Evolutionary conservation across 2,797 vertebrate genomes (phyloP).

Genomic region (Loris lydekkerianus): DNA sequence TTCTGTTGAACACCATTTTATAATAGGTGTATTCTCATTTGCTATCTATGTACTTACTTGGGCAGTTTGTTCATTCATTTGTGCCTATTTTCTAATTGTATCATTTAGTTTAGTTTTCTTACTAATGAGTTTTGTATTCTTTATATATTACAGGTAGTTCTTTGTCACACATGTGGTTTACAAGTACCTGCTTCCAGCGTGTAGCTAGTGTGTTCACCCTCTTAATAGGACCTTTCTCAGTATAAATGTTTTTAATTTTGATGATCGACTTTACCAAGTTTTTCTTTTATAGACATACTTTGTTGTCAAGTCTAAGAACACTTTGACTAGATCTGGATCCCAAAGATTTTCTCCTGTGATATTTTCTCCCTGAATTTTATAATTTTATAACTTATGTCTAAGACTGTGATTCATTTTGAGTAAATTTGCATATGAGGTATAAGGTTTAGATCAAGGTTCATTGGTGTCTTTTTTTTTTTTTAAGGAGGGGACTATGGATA

Average conservation of each 20-base stretch:
- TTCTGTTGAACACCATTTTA: not conserved
- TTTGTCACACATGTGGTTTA: not conserved
- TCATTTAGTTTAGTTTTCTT: not conserved
- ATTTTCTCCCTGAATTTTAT: not conserved
- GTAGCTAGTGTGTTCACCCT: not conserved
- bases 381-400: not conserved
- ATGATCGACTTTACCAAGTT: not conserved
- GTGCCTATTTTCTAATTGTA: not conserved
- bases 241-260: not conserved
- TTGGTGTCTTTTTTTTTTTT: not conserved
- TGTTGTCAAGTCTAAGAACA: slow-evolving; percentile 9
- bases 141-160: not conserved
- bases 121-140: not conserved
- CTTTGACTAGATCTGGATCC: not conserved
- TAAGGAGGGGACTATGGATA: not conserved
- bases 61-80: not conserved
- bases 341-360: not conserved
- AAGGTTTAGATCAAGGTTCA: not conserved
- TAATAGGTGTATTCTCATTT: not conserved
- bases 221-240: not conserved
- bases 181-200: not conserved
- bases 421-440: not conserved
- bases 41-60: not conserved
- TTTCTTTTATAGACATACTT: not conserved
- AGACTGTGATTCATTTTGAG: not conserved